Evolutionary conservation across 2,888 invertebrate species (phyloP).

Genomic region (Sesia apiformis): DNA sequence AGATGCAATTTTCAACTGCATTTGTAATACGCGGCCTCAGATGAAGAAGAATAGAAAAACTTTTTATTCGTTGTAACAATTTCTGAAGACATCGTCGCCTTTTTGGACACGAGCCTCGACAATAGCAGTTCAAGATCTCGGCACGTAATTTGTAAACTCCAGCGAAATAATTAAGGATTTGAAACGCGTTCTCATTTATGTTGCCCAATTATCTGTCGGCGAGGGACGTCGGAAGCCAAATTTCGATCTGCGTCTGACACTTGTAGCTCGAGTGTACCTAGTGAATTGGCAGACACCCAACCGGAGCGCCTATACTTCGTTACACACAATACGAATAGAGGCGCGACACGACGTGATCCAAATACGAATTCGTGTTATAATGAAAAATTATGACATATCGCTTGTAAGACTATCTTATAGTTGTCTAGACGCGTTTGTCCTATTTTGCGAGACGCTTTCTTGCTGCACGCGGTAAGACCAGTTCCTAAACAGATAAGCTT

Average conservation of each 20-base stretch:
- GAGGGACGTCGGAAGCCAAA: constrained; percentile 31
- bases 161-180: background rate
- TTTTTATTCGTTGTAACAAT: constrained; percentile 28
- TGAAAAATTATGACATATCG: constrained; percentile 11
- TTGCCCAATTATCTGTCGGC: constrained; percentile 52
- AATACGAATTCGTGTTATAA: constrained; percentile 19
- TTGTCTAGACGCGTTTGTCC: no score
- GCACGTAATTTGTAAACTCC: background rate
- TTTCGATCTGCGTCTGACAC: constrained; percentile 41
- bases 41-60: constrained; percentile 24
- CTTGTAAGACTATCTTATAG: background rate
- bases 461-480: no score
- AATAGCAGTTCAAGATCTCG: background rate
- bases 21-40: constrained; percentile 27
- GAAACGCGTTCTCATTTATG: constrained; percentile 35
- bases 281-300: constrained; percentile 52
- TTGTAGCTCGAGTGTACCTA: constrained; percentile 44
- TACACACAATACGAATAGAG: background rate
- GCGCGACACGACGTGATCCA: constrained; percentile 17
- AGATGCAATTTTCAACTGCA: constrained; percentile 49
- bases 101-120: background rate
- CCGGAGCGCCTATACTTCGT: constrained; percentile 8
- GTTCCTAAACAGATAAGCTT: no score
- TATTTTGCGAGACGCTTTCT: no score
- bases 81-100: constrained; percentile 9